These are phyloP conservation scores for Alouatta palliata DNA, from an alignment of 2,113 vertebrate species.

Conservation along the genomic window DNA sequence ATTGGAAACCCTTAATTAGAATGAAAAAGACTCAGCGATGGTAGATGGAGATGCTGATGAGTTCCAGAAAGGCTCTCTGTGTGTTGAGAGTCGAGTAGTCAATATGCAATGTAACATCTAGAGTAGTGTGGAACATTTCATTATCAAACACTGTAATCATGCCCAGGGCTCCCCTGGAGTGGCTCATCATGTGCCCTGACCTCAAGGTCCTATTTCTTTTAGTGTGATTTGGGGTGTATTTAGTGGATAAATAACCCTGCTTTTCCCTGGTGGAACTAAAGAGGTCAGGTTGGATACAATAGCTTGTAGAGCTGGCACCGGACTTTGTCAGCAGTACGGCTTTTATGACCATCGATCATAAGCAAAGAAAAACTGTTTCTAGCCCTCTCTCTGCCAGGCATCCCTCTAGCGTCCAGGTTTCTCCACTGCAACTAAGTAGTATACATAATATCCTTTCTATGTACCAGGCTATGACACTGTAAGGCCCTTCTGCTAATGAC, in stretches of 20 bases:
- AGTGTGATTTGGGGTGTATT: background rate
- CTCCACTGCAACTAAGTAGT: background rate
- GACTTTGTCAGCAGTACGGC: background rate
- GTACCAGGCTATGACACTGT: too few relatives aligned
- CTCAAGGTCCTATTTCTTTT: background rate
- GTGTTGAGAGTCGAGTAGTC: background rate
- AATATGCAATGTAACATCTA: background rate
- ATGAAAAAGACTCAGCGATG: constrained; percentile 30
- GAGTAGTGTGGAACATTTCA: constrained; percentile 35
- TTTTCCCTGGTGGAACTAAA: background rate
- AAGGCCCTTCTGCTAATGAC: background rate
- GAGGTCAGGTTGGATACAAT: background rate
- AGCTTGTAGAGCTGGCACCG: constrained; percentile 14
- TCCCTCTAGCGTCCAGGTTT: background rate
- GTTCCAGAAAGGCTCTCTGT: constrained; percentile 58
- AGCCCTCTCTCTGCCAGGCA: background rate
- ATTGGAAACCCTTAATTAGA: constrained; percentile 67
- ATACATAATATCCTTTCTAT: background rate
- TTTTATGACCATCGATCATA: background rate
- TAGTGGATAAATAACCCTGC: background rate
- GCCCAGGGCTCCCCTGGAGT: background rate
- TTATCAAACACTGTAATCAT: constrained; percentile 49
- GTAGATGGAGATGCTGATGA: constrained; percentile 62
- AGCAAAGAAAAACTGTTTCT: background rate
- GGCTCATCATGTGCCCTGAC: background rate